Evolutionary conservation across 2,888 invertebrate species (phyloP).

Genomic region (Pachycephus smyrnensis): DNA sequence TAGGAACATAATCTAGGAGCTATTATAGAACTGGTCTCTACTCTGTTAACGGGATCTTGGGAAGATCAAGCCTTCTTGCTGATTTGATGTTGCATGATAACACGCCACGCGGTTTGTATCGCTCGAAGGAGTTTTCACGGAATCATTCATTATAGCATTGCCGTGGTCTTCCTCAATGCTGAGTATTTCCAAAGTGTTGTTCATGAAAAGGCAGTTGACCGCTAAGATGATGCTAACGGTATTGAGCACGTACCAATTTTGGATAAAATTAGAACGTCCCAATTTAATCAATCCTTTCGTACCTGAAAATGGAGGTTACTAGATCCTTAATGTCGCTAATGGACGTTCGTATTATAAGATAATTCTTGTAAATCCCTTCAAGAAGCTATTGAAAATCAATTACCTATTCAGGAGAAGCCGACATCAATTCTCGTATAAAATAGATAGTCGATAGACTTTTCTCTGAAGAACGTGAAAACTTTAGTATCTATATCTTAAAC

Average conservation of each 20-base stretch:
- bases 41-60: not conserved
- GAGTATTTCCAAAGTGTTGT: not conserved
- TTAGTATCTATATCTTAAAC: too few relatives aligned
- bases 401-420: not conserved
- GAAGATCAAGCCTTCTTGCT: not conserved
- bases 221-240: not conserved
- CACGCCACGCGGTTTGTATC: not conserved
- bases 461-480: not conserved
- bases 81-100: slow-evolving; percentile 1
- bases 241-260: not conserved
- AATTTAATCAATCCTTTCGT: not conserved
- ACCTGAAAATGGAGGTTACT: not conserved
- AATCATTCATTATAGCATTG: not conserved
- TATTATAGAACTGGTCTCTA: not conserved
- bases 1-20: not conserved
- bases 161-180: not conserved
- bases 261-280: not conserved
- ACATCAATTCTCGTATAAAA: not conserved
- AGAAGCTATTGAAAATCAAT: not conserved
- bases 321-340: not conserved
- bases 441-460: not conserved
- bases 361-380: not conserved
- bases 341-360: not conserved
- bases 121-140: not conserved
- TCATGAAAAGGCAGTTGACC: not conserved